Conservation (phyloP, 2,888 invertebrate species). For the Cacoxenus indagator region DNA sequence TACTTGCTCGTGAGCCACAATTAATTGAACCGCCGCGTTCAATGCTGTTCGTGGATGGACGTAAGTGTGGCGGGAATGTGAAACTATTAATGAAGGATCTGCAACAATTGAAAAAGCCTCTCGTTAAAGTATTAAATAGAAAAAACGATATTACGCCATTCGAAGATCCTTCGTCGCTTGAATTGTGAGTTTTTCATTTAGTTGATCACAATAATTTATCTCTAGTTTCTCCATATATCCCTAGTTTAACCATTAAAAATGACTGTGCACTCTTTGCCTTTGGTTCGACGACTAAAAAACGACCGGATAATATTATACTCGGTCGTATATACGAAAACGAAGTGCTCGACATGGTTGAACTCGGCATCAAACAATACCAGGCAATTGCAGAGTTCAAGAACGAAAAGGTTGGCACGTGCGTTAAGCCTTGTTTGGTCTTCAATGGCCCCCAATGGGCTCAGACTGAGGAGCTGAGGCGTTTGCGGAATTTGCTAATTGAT, state of each 20-base stretch:
- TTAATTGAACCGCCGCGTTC: constrained; percentile 89
- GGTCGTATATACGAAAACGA: constrained; percentile 92
- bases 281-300: constrained; percentile 93
- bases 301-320: constrained; percentile 91
- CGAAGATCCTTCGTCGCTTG: constrained; percentile 88
- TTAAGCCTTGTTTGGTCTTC: constrained; percentile 93
- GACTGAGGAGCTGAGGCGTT: constrained; percentile 82
- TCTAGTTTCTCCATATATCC: not conserved
- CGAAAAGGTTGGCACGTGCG: constrained; percentile 83
- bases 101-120: constrained; percentile 88
- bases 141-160: constrained; percentile 94
- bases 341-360: constrained; percentile 95
- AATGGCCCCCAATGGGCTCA: constrained; percentile 93
- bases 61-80: constrained; percentile 81
- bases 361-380: constrained; percentile 88
- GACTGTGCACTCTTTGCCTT: constrained; percentile 93
- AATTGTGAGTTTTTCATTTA: constrained; percentile 74
- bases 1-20: constrained; percentile 87
- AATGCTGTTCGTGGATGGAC: constrained; percentile 87
- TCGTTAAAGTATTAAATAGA: constrained; percentile 80
- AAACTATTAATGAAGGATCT: constrained; percentile 86
- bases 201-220: constrained; percentile 73
- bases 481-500: constrained; percentile 91
- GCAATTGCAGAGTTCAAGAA: constrained; percentile 84
- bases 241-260: constrained; percentile 81